phyloP scores from a whole-genome alignment of 2,797 vertebrate species.

The Babyrousa celebensis region DNA sequence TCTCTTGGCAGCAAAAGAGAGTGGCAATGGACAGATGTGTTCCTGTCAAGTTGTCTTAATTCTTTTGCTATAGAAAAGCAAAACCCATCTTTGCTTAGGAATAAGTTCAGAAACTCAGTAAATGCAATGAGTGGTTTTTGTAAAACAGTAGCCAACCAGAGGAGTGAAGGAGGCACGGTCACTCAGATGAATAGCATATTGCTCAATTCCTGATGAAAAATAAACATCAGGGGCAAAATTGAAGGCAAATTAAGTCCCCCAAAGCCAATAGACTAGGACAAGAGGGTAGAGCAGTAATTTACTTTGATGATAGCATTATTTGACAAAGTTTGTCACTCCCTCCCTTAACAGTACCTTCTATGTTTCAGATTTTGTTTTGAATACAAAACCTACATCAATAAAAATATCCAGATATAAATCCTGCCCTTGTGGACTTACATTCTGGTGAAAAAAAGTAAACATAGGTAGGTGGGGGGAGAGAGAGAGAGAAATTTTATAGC shows the following conservation, averaged over 20 bases:
- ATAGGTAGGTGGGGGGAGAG: not conserved
- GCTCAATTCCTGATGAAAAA: conserved; percentile 28
- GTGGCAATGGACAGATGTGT: not conserved
- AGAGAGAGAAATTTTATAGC: not conserved
- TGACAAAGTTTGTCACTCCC: not conserved
- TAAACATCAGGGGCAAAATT: not conserved
- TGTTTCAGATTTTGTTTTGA: not conserved
- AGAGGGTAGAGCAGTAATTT: not conserved
- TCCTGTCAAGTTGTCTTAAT: not conserved
- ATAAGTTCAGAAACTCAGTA: not conserved
- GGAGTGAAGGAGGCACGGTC: not conserved
- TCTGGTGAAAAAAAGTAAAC: not conserved
- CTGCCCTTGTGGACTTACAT: not conserved
- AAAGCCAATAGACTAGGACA: conserved; percentile 36
- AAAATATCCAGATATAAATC: conserved; percentile 55
- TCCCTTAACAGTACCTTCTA: not conserved
- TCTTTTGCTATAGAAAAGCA: not conserved
- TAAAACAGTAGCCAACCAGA: not conserved
- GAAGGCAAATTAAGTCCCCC: not conserved
- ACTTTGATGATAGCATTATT: conserved; percentile 19
- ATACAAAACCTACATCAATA: not conserved
- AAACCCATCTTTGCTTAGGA: not conserved
- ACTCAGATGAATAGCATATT: not conserved
- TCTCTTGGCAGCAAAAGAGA: not conserved
- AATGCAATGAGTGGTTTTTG: not conserved